A percentile compares a stretch with the other conserved stretches of the same genome.
Evolutionary conservation across 2,113 vertebrate species (phyloP).

Genomic region (Pluvialis apricaria): DNA sequence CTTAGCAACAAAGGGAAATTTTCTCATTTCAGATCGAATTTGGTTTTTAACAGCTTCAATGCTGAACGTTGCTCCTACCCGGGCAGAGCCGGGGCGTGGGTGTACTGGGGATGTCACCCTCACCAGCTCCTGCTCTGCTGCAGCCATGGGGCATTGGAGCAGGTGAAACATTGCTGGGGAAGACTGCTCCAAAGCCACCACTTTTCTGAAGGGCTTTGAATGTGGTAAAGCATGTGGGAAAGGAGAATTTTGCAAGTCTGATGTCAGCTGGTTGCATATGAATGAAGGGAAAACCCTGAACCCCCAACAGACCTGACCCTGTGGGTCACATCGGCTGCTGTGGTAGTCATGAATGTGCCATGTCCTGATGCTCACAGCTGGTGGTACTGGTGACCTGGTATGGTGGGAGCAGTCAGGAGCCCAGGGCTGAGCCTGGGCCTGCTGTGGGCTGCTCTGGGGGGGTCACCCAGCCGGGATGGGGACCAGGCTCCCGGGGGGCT

Average conservation of each 20-base stretch:
- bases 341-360: accelerated
- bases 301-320: not conserved
- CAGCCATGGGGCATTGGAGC: not conserved
- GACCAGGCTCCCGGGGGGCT: not conserved
- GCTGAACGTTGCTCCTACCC: not conserved
- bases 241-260: not conserved
- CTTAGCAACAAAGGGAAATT: slow-evolving; percentile 58
- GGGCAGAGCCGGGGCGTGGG: not conserved
- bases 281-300: not conserved
- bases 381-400: not conserved
- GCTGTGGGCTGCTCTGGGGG: not conserved
- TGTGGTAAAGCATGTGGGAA: accelerated
- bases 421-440: accelerated
- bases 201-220: not conserved
- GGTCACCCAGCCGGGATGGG: not conserved
- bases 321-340: not conserved
- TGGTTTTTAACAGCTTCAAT: not conserved
- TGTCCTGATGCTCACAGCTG: accelerated
- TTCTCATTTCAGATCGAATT: not conserved
- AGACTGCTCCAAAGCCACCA: not conserved
- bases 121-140: not conserved
- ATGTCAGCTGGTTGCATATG: not conserved
- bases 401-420: not conserved
- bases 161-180: not conserved
- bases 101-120: accelerated